Evolutionary conservation across 2,113 vertebrate genomes (phyloP).

Genomic region (Entomyzon cyanotis): DNA sequence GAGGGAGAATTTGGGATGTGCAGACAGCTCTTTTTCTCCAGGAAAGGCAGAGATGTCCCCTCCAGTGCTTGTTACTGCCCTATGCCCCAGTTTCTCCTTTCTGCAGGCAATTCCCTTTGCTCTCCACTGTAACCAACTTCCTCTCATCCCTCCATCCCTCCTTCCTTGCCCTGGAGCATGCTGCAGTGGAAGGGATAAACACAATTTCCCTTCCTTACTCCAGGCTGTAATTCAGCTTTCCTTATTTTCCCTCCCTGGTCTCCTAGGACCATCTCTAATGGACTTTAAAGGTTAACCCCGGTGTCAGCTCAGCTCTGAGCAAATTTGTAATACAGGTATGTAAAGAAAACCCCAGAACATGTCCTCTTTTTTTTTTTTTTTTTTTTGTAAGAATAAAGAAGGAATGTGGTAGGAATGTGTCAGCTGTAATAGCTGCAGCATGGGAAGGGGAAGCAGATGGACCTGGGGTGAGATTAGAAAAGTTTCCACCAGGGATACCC

Average conservation of each 20-base stretch:
- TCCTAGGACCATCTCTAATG: neutral
- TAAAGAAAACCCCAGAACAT: neutral
- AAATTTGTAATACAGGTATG: neutral
- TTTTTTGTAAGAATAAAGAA: neutral
- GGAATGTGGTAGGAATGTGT: neutral
- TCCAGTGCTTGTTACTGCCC: neutral
- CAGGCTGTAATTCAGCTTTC: neutral
- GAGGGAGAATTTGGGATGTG: neutral
- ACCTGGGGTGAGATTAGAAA: neutral
- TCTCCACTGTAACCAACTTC: neutral
- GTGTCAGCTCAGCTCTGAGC: neutral
- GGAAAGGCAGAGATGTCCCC: neutral
- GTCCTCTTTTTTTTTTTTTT: accelerated
- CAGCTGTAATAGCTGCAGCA: neutral
- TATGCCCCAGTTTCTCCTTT: neutral
- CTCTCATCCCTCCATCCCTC: neutral
- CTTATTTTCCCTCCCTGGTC: neutral
- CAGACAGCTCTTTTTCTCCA: neutral
- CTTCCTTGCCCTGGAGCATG: neutral
- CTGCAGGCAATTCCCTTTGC: neutral
- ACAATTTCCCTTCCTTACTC: neutral
- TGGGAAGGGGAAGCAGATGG: neutral
- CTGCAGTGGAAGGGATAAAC: neutral
- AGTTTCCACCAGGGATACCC: neutral
- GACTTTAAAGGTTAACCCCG: neutral